phyloP scores from a whole-genome alignment of 1,140 invertebrate species.

The Diachasma alloeum region DNA sequence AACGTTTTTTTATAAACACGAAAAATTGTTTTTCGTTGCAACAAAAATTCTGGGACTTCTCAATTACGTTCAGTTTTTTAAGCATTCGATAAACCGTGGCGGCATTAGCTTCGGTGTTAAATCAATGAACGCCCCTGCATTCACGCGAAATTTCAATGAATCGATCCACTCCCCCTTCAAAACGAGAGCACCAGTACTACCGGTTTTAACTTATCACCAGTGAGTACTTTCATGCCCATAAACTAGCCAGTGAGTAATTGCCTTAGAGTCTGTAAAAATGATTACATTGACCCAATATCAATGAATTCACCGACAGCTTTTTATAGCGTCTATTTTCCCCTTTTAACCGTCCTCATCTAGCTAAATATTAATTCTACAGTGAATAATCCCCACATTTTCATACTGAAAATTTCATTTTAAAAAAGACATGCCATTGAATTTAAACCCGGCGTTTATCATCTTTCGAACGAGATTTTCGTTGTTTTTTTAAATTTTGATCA shows the following conservation, averaged over 20 bases:
- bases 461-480: no score
- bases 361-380: not conserved
- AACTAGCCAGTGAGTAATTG: not conserved
- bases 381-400: no score
- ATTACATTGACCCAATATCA: not conserved
- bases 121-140: not conserved
- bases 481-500: no score
- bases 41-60: no score
- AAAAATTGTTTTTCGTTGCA: no score
- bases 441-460: no score
- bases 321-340: not conserved
- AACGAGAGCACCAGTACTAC: not conserved
- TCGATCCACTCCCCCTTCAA: not conserved
- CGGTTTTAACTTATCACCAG: not conserved
- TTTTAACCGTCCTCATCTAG: not conserved
- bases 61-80: no score
- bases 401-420: no score
- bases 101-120: no score
- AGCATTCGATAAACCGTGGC: no score
- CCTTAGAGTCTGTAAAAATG: not conserved
- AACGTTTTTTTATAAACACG: no score
- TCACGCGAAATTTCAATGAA: not conserved
- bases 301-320: not conserved
- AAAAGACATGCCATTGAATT: no score
- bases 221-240: not conserved